These are phyloP conservation scores for Aleadryas rufinucha DNA, from an alignment of 2,113 vertebrate genomes.

Conservation along the genomic window DNA sequence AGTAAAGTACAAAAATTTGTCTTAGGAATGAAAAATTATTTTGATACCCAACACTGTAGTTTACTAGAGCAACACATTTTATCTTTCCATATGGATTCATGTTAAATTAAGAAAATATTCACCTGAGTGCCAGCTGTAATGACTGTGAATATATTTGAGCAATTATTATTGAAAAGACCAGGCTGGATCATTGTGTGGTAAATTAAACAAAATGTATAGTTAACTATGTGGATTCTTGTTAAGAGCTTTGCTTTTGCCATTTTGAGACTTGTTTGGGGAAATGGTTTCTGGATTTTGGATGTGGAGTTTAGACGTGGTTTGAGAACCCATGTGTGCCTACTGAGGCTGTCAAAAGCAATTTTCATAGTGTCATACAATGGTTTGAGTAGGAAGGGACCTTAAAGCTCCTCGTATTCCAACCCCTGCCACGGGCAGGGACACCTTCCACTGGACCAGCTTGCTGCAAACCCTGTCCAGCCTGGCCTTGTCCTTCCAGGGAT, in stretches of 20 bases:
- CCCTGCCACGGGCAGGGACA: not conserved
- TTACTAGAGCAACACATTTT: not conserved
- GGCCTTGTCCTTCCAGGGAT: not conserved
- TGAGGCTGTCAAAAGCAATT: not conserved
- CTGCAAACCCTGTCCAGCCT: accelerated
- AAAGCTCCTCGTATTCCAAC: not conserved
- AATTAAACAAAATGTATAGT: not conserved
- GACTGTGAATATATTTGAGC: not conserved
- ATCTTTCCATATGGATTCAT: not conserved
- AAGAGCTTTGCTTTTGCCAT: not conserved
- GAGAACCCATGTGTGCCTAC: not conserved
- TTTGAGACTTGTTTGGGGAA: not conserved
- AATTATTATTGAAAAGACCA: not conserved
- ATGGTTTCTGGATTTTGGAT: not conserved
- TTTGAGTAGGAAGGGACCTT: not conserved
- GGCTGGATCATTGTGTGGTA: not conserved
- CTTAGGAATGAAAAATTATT: not conserved
- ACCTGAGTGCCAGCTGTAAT: not conserved
- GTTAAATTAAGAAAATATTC: not conserved
- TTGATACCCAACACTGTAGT: not conserved
- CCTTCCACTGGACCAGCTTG: not conserved
- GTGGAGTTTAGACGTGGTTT: not conserved
- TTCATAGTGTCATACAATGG: not conserved
- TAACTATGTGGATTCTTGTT: not conserved
- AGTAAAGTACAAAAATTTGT: not conserved